A percentile compares a stretch with the other conserved stretches of the same genome.
Conservation (phyloP, 1,140 invertebrate genomes). For the Caerostris extrusa region DNA sequence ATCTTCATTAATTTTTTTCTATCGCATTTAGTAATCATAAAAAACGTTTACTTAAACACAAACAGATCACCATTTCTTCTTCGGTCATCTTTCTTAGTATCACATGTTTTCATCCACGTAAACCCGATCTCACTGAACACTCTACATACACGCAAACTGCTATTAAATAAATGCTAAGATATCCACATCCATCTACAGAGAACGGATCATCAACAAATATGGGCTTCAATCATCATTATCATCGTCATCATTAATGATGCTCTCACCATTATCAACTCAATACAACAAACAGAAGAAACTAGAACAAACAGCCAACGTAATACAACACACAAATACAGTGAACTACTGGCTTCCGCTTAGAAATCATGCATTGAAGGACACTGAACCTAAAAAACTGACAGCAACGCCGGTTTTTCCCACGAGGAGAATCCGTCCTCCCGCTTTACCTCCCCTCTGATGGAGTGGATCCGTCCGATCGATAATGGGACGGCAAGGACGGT, state of each 20-base stretch:
- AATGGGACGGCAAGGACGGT: neutral
- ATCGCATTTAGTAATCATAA: neutral
- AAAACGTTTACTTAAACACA: neutral
- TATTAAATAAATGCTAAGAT: neutral
- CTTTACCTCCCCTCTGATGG: neutral
- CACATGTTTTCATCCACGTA: neutral
- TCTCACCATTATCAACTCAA: neutral
- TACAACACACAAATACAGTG: constrained; percentile 35
- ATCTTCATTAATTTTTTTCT: neutral
- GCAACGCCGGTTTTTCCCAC: constrained; percentile 50
- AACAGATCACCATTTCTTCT: neutral
- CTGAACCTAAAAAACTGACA: constrained; percentile 61
- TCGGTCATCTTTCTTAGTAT: neutral
- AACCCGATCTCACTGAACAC: neutral
- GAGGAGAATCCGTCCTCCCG: constrained; percentile 16
- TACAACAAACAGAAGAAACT: neutral
- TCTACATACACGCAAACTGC: neutral
- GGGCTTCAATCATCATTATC: neutral
- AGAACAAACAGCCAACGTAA: constrained; percentile 6
- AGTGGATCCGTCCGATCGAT: constrained; percentile 30
- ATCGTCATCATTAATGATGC: neutral
- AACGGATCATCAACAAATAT: neutral
- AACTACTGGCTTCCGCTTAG: neutral
- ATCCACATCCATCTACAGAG: neutral
- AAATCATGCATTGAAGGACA: constrained; percentile 52